Base-by-base conservation (phyloP, 2,888 invertebrate species). In the Eristalis intricaria region DNA sequence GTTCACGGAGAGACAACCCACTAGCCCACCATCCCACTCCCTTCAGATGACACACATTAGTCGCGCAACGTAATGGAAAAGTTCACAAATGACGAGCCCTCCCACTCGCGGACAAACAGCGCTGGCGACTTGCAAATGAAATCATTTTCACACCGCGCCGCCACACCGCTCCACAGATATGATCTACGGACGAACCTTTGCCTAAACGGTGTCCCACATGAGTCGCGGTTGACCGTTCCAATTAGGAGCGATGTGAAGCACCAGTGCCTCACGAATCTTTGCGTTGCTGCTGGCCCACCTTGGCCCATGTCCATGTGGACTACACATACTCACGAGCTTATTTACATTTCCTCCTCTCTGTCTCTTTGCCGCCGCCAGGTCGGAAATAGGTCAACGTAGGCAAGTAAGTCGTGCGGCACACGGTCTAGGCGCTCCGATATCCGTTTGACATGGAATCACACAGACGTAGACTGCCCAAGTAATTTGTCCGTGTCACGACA, bases 401-500 rank as follows among this genome's bases (percentile, higher is more conserved):
- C 32, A 0, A 38, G 13, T 13, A 38, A 38, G 75, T 70, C 69
- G 64, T 82, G 82, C 60, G 75, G 64, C 65, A 64, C 11, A 38
- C 70, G 79, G 69, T 75, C 71, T 75, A 61, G 68, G 50, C 56
- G 63, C 73, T 74, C 4, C 43, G 43, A 80, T 73, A 61, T 80
- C 50, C 61, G 43, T 71, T 71, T 50, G 26, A 66, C 73, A 71
- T 73, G 66, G 19, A 50, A 50, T 19, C 70, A 64, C 63, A 26
- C 29, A 40, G 43, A 50, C 26, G 60, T 81, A 50, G 68, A 63
- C 63, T 73, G 76, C 19, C 81, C 77, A 65, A 81, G 77, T 85
- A 77, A 85, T 81, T 85, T 77, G 50, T 50, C 38, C 65, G 38
- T 77, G 77, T 77, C 82, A 85, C 85, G 85, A 81, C 60, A 70